phyloP scores from a whole-genome alignment of 1,140 invertebrate genomes.

The Archivesica marissinica region DNA sequence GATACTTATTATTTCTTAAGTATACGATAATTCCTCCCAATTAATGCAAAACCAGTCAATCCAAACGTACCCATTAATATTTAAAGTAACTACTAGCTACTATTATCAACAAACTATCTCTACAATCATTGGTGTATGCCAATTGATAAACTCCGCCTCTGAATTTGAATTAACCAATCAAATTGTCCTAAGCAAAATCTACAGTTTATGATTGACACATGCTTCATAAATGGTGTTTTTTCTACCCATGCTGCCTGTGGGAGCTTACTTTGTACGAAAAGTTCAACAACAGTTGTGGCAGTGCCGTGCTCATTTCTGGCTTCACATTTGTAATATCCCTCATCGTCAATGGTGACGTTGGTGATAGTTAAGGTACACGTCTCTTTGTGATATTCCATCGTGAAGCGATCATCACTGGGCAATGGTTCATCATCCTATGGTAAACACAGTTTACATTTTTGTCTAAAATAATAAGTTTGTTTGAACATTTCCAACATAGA shows the following conservation, averaged over 20 bases:
- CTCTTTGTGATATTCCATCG: conserved; percentile 75
- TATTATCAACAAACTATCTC: too few species aligned
- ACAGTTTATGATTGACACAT: conserved; percentile 13
- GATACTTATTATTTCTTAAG: too few species aligned
- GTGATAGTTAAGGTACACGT: conserved; percentile 89
- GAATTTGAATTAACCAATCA: background rate
- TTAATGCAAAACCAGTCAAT: too few species aligned
- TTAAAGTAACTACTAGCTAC: too few species aligned
- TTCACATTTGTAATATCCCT: conserved; percentile 96
- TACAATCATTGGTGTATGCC: too few species aligned
- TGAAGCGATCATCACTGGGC: conserved; percentile 73
- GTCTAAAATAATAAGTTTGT: too few species aligned
- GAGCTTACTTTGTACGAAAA: conserved; percentile 86
- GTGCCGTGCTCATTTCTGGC: conserved; percentile 94
- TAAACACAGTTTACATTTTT: background rate
- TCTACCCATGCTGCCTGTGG: conserved; percentile 36
- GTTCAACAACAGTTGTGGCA: conserved; percentile 94
- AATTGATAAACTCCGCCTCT: too few species aligned
- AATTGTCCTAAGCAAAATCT: background rate
- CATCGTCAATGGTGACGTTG: conserved; percentile 94
- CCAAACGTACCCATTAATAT: too few species aligned
- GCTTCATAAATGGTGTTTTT: background rate
- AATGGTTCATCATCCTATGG: conserved; percentile 79
- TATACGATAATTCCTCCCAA: too few species aligned
- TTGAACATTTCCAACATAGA: background rate